These are phyloP conservation scores for Augochlora pura DNA, from an alignment of 1,140 invertebrate genomes.

Conservation along the genomic window DNA sequence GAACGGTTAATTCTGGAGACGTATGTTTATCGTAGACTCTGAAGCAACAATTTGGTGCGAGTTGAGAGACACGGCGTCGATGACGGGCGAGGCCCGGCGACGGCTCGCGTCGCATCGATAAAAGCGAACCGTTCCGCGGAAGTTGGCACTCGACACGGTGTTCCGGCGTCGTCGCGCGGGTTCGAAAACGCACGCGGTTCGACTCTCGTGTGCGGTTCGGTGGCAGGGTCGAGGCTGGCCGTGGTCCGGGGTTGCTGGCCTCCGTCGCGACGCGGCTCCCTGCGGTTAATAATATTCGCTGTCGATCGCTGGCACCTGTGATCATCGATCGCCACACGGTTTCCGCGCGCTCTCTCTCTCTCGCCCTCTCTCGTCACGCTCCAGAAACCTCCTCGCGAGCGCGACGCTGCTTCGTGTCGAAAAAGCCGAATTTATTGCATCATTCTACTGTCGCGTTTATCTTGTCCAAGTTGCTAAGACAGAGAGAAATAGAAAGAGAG, in stretches of 20 bases:
- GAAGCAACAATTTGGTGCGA: conserved; percentile 3
- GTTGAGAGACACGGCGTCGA: neutral
- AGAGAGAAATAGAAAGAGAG: too few species aligned
- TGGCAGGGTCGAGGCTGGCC: conserved; percentile 50
- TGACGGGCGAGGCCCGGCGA: neutral
- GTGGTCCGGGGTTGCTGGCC: conserved; percentile 47
- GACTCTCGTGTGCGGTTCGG: conserved; percentile 13
- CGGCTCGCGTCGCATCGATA: conserved; percentile 9
- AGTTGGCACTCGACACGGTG: neutral
- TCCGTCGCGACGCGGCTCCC: conserved; percentile 2
- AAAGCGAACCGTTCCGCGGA: conserved; percentile 10
- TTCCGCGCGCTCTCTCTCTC: too few species aligned
- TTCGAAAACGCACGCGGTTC: conserved; percentile 15
- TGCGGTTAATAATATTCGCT: conserved; percentile 50
- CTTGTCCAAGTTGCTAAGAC: too few species aligned
- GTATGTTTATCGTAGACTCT: neutral
- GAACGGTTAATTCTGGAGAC: neutral
- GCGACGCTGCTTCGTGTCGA: too few species aligned
- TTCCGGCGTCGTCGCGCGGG: conserved; percentile 14
- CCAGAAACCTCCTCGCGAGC: too few species aligned
- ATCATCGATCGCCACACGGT: conserved; percentile 12
- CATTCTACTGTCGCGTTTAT: too few species aligned
- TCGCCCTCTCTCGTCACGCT: too few species aligned
- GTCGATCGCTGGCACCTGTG: conserved; percentile 17
- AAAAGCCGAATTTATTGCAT: too few species aligned